These are phyloP conservation scores for Melikaiella ostensackeni DNA, from an alignment of 2,888 invertebrate species.

Conservation along the genomic window DNA sequence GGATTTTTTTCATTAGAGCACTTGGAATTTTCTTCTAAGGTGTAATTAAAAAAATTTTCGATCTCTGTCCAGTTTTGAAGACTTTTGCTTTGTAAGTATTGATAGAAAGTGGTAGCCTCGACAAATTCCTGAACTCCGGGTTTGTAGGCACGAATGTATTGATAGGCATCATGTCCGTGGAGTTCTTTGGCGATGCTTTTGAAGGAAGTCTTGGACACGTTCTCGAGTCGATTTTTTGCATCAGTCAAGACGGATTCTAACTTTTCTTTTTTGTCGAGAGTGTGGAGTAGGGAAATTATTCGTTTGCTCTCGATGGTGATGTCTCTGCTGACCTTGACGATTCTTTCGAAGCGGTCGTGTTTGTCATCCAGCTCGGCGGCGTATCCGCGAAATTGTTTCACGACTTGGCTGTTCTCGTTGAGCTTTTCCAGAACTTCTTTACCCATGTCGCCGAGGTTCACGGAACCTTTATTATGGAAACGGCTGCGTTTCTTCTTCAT, in stretches of 20 bases:
- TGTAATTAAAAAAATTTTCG: conserved; percentile 79
- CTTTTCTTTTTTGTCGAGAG: conserved; percentile 81
- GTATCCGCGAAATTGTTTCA: conserved; percentile 83
- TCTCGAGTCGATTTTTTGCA: conserved; percentile 83
- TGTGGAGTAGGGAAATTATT: conserved; percentile 91
- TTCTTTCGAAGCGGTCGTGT: conserved; percentile 90
- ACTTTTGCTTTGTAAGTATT: conserved; percentile 81
- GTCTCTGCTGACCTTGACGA: conserved; percentile 89
- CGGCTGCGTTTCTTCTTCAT: conserved; percentile 43
- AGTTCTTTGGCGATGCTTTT: conserved; percentile 86
- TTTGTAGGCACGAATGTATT: conserved; percentile 84
- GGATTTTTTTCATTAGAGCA: not conserved
- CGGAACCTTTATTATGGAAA: conserved; percentile 59
- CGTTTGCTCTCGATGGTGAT: conserved; percentile 94
- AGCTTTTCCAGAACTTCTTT: conserved; percentile 76
- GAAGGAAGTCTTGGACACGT: conserved; percentile 82
- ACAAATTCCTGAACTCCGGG: conserved; percentile 89
- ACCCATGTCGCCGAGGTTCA: conserved; percentile 76
- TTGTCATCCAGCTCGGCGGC: conserved; percentile 84
- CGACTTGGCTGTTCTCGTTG: conserved; percentile 79
- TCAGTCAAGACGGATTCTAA: conserved; percentile 80
- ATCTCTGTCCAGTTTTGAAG: conserved; percentile 82
- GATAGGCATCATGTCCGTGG: conserved; percentile 84
- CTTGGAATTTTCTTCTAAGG: conserved; percentile 49
- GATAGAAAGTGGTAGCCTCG: conserved; percentile 89